These are phyloP conservation scores for Montipora foliosa DNA, from an alignment of 64 coral and sea anemone species.

Conservation along the genomic window DNA sequence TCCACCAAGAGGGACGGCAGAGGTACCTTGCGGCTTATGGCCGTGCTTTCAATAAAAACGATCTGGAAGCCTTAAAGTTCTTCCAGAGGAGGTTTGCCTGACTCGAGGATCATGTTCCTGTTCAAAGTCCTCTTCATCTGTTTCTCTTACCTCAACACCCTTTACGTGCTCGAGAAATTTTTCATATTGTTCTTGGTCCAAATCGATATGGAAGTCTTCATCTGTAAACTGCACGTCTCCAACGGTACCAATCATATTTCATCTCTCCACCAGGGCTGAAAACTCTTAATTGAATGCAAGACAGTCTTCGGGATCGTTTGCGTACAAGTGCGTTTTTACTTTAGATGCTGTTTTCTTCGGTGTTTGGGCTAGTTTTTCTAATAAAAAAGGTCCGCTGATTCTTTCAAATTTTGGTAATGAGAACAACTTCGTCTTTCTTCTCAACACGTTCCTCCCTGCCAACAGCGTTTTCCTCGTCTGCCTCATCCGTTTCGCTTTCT, in stretches of 20 bases:
- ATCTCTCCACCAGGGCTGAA: constrained; percentile 42
- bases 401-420: neutral
- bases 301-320: constrained; percentile 28
- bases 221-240: constrained; percentile 53
- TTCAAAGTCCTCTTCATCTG: constrained; percentile 27
- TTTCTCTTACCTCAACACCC: constrained; percentile 11
- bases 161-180: constrained; percentile 33
- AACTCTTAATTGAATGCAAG: constrained; percentile 61
- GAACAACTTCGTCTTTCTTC: constrained; percentile 7
- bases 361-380: constrained; percentile 22
- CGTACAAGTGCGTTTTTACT: constrained; percentile 40
- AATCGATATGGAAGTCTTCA: constrained; percentile 39
- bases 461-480: neutral
- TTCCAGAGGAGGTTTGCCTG: constrained; percentile 35
- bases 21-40: neutral
- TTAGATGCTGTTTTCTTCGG: constrained; percentile 42
- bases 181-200: constrained; percentile 52
- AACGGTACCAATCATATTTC: constrained; percentile 39
- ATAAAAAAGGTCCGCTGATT: constrained; percentile 40
- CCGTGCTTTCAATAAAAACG: constrained; percentile 47
- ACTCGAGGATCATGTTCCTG: constrained; percentile 50
- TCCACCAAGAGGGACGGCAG: too few relatives aligned
- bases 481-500: constrained; percentile 26
- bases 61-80: constrained; percentile 41
- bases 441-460: constrained; percentile 37